Evolutionary conservation across 2,888 invertebrate genomes (phyloP).

Genomic region (Drosophila paranaensis): DNA sequence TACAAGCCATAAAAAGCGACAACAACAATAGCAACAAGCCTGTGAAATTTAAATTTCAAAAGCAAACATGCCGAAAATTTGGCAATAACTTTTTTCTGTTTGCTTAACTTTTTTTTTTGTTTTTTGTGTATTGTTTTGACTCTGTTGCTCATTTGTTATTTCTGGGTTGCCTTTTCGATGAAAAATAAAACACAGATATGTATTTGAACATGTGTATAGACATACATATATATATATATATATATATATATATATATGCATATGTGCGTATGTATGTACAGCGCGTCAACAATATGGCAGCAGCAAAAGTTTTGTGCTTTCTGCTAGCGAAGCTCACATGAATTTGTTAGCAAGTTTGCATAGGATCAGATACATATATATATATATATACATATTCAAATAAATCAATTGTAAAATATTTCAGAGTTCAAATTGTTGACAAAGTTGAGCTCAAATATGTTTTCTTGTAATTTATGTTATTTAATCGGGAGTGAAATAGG

Average conservation of each 20-base stretch:
- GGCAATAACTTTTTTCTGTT: slow-evolving; percentile 69
- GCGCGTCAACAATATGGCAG: slow-evolving; percentile 38
- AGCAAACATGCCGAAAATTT: slow-evolving; percentile 79
- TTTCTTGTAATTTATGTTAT: not conserved
- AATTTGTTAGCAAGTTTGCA: slow-evolving; percentile 3
- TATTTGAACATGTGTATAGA: slow-evolving; percentile 13
- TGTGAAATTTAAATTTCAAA: slow-evolving; percentile 81
- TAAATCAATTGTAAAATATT: not conserved
- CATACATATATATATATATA: slow-evolving; percentile 1
- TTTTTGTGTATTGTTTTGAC: slow-evolving; percentile 33
- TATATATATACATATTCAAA: not conserved
- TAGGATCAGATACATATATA: not conserved
- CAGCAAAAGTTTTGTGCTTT: slow-evolving; percentile 18
- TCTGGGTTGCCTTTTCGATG: slow-evolving; percentile 53
- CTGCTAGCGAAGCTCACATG: slow-evolving; percentile 26
- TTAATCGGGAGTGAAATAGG: not conserved
- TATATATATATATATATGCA: no score
- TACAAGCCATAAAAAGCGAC: slow-evolving; percentile 62
- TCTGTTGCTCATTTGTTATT: slow-evolving; percentile 49
- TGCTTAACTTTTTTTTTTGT: slow-evolving; percentile 8
- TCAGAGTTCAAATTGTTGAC: not conserved
- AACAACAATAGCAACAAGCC: slow-evolving; percentile 42
- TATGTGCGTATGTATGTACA: not conserved
- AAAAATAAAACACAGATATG: slow-evolving; percentile 21
- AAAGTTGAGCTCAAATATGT: not conserved